Conservation (phyloP, 2,888 invertebrate genomes). For the Trachelus tabidus region DNA sequence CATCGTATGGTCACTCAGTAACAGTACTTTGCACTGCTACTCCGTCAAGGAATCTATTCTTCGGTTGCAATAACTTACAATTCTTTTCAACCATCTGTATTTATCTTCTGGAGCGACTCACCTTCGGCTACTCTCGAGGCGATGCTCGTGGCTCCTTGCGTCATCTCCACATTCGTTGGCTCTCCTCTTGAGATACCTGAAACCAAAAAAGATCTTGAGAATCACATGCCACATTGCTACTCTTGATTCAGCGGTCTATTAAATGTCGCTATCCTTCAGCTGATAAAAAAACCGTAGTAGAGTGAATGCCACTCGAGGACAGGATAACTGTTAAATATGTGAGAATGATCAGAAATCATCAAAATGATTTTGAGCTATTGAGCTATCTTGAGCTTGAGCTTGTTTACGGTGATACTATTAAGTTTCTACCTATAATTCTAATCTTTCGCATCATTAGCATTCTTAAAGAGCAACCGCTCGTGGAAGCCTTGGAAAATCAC, state of each 20-base stretch:
- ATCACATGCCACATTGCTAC: background rate
- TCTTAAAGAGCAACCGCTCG: background rate
- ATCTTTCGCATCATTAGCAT: background rate
- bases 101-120: slow-evolving; percentile 27
- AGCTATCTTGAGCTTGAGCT: background rate
- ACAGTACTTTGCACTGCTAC: slow-evolving; percentile 39
- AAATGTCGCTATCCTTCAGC: background rate
- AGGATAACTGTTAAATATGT: no score
- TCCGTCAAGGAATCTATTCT: background rate
- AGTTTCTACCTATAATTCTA: background rate
- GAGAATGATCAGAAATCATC: no score
- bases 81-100: background rate
- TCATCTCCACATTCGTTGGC: slow-evolving; percentile 45
- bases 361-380: background rate
- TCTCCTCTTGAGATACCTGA: slow-evolving; percentile 36
- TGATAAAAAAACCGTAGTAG: background rate
- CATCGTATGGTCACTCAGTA: slow-evolving; percentile 17
- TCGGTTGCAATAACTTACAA: background rate
- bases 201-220: slow-evolving; percentile 24
- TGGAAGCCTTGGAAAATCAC: background rate
- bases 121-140: slow-evolving; percentile 43
- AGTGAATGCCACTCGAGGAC: background rate
- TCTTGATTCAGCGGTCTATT: background rate
- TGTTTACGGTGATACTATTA: background rate
- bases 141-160: slow-evolving; percentile 34